These are phyloP conservation scores for Brachyopa scutellaris DNA, from an alignment of 2,888 invertebrate genomes.

Conservation along the genomic window DNA sequence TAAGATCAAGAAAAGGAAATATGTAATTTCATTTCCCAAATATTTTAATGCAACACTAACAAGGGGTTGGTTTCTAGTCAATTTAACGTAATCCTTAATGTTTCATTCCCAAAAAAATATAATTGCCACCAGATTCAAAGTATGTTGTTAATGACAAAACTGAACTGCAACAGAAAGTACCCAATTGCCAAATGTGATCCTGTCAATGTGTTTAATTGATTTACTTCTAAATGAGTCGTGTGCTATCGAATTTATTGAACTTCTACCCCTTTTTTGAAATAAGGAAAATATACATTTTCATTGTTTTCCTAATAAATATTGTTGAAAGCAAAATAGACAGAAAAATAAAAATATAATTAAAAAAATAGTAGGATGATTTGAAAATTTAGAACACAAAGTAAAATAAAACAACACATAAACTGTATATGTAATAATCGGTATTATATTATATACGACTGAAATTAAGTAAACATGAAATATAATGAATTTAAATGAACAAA, in stretches of 20 bases:
- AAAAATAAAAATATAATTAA: slow-evolving; percentile 18
- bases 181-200: slow-evolving; percentile 43
- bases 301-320: slow-evolving; percentile 31
- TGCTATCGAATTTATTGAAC: slow-evolving; percentile 55
- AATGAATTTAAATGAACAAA: slow-evolving; percentile 66
- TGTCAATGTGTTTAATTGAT: slow-evolving; percentile 26
- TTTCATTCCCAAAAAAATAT: slow-evolving; percentile 25
- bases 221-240: slow-evolving; percentile 1
- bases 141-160: too few species aligned
- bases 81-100: slow-evolving; percentile 33
- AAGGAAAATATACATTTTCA: slow-evolving; percentile 6
- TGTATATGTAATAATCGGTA: slow-evolving; percentile 66
- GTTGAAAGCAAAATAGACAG: slow-evolving; percentile 29
- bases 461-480: slow-evolving; percentile 68
- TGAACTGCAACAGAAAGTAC: slow-evolving; percentile 4
- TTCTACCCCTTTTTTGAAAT: background rate
- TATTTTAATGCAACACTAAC: background rate
- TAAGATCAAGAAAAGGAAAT: background rate
- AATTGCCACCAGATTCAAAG: slow-evolving; percentile 16
- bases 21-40: slow-evolving; percentile 17
- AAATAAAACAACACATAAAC: slow-evolving; percentile 30
- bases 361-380: slow-evolving; percentile 68
- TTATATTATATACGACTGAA: slow-evolving; percentile 72
- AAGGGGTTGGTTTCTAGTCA: slow-evolving; percentile 61
- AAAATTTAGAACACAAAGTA: slow-evolving; percentile 52